Evolutionary conservation across 2,113 vertebrate species (phyloP), one percentile per base, ranked within the genome.

Genomic region (Peucedramus taeniatus): DNA sequence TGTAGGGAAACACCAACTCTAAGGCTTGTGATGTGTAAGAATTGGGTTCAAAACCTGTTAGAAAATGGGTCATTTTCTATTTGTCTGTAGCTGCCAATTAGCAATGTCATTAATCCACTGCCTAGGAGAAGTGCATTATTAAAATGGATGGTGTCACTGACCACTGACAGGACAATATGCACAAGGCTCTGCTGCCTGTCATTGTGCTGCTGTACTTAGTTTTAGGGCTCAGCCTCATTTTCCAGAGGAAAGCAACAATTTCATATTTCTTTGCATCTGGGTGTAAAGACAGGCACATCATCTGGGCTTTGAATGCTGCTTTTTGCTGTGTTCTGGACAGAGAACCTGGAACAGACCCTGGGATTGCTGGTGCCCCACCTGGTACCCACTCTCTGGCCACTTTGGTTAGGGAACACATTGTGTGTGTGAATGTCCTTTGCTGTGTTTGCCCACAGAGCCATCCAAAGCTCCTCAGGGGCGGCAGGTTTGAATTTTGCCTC

Each of bases 1-100:
- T 9, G 13, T 20, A 42, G 57, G 35, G 69, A 42, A 5, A 13
- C 7, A 49, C 49, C 6, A 15, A 13, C 10, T 44, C 33, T 9
- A 19, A 33, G 54, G 21, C 33, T 69, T 75, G 26, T 1, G 2
- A 11, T 39, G 17, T 39, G 31, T 30, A 54, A 27, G 26, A 59
- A 31, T 50, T 47, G 15, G 14, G 42, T 75, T 93, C 56, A 83
- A 77, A 90, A 54, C 37, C 10, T 40, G 26, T 1, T 16, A 50
- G 84, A 89, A 91, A 65, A 72, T 54, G 63, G 84, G 54, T 92
- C 64, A 30, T 64, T 92, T 91, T 86, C 59, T 72, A 2, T 70
- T 92, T 65, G 82, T 94, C 70, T 63, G 33, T 39, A 80, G 61
- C 53, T 90, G 91, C 66, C 91, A 89, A 79, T 95, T 96, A 94